A percentile compares a stretch with the other conserved stretches of the same genome.
phyloP scores from a whole-genome alignment of 2,888 invertebrate species.

The Erebia epiphron region DNA sequence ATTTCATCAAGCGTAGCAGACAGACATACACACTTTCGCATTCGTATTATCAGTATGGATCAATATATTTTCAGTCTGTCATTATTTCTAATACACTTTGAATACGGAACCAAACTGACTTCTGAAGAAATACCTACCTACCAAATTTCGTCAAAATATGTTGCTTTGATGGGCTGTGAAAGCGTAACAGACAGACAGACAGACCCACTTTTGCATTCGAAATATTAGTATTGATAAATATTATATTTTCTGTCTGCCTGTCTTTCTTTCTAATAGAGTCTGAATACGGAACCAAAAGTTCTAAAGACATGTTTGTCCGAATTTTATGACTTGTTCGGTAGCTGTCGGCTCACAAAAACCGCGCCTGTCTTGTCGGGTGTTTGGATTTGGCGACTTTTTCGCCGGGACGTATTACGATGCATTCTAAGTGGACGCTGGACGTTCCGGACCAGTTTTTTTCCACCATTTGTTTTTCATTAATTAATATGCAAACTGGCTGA shows the following conservation, averaged over 20 bases:
- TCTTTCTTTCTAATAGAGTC: too few relatives aligned
- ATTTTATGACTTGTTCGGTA: conserved; percentile 52
- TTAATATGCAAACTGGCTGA: conserved; percentile 9
- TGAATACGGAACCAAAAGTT: conserved; percentile 39
- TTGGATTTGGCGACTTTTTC: conserved; percentile 53
- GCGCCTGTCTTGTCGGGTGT: conserved; percentile 45
- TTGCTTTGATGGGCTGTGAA: neutral
- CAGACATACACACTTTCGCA: too few relatives aligned
- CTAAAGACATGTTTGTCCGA: conserved; percentile 12
- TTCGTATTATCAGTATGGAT: too few relatives aligned
- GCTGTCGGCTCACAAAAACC: conserved; percentile 43
- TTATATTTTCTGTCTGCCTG: too few relatives aligned
- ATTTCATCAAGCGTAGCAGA: too few relatives aligned
- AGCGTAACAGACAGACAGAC: too few relatives aligned
- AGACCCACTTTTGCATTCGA: too few relatives aligned
- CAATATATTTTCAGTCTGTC: too few relatives aligned
- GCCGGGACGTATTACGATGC: conserved; percentile 44
- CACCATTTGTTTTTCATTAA: conserved; percentile 15
- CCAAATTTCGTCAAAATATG: neutral
- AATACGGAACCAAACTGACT: too few relatives aligned
- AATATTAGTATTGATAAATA: too few relatives aligned
- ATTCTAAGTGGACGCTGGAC: conserved; percentile 35
- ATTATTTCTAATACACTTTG: too few relatives aligned
- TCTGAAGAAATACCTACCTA: too few relatives aligned
- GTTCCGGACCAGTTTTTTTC: conserved; percentile 27